phyloP scores from a whole-genome alignment of 2,888 invertebrate genomes.

The Orthonychiurus folsomi region DNA sequence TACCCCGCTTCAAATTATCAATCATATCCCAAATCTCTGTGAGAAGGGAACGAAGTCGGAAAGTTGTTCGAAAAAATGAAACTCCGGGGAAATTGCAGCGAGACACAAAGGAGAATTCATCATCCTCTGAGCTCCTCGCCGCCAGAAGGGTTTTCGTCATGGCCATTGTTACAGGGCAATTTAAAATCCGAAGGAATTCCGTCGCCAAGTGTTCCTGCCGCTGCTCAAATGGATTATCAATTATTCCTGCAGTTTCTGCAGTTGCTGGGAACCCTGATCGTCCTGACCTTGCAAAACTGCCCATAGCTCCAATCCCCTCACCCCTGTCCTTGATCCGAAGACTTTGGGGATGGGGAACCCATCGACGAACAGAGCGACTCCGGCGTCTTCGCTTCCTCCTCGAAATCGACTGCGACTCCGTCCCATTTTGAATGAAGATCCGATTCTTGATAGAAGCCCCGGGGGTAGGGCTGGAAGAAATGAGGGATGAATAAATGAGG shows the following conservation, averaged over 20 bases:
- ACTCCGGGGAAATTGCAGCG: constrained; percentile 39
- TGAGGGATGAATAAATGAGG: constrained; percentile 44
- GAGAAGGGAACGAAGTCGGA: constrained; percentile 30
- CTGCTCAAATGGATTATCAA: neutral
- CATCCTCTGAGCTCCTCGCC: constrained; percentile 21
- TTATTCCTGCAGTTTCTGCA: neutral
- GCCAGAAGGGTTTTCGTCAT: constrained; percentile 11
- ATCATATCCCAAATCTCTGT: constrained; percentile 37
- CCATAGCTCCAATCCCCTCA: neutral
- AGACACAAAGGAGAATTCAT: constrained; percentile 34
- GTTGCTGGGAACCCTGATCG: neutral
- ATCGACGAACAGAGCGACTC: constrained; percentile 17
- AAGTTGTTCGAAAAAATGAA: constrained; percentile 37
- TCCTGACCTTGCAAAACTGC: neutral
- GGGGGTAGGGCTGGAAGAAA: constrained; percentile 28
- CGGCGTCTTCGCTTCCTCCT: constrained; percentile 1
- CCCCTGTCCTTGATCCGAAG: constrained; percentile 23
- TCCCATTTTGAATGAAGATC: constrained; percentile 1
- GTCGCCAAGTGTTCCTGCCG: neutral
- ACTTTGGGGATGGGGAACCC: constrained; percentile 37
- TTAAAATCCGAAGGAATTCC: constrained; percentile 30
- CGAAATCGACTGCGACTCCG: neutral
- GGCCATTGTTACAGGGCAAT: constrained; percentile 21
- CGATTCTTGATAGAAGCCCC: constrained; percentile 34
- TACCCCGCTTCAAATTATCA: constrained; percentile 27